Evolutionary conservation across 1,140 invertebrate genomes (phyloP), one percentile per base, ranked within the genome.

Genomic region (Penaeus vannamei): DNA sequence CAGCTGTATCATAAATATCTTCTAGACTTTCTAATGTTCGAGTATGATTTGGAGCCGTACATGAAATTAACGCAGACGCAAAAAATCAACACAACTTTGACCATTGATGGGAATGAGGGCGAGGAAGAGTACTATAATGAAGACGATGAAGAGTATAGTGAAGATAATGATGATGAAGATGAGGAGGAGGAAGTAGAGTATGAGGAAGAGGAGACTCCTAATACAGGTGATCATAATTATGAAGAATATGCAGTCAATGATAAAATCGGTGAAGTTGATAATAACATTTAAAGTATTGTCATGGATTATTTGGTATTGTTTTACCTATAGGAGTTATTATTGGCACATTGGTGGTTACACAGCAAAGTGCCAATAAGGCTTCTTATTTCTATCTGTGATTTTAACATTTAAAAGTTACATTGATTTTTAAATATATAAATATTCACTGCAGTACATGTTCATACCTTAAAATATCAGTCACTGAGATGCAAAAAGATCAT

Each of bases 1-100:
- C 89, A 85, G 60, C 84, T 90, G 20, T 90, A 90, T 46, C 61
- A 86, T 46, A 90, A 90, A 76, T 90, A 86, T 26, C 61, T 90
- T 53, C 66, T 82, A 62, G 89, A 90, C 62, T 90, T 90, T 61
- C 59, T 90, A 19, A 82, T 90, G 77, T 90, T 90, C 84, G 89
- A 90, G 23, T 90, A 90, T 59, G 85, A 86, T 12, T 29, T 84
- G 42, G 81, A 85, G 59, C 84, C 89, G n/a, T 90, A 90, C 29
- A 29, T 76, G 32, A 84, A 69, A 29, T 76, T 90, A 1, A 64
- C 80, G 36, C 26, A 60, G 19, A 23, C 76, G 5, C 23, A 60
- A 1, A 82, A 32, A 53, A 46, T 36, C 23, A 90, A 86, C 29
- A 22, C n/a, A 36, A 81, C 84, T 23, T n/a, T 82, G 12, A 69